These are phyloP conservation scores for Eudemis profundana DNA, from an alignment of 2,888 invertebrate genomes.

Conservation along the genomic window DNA sequence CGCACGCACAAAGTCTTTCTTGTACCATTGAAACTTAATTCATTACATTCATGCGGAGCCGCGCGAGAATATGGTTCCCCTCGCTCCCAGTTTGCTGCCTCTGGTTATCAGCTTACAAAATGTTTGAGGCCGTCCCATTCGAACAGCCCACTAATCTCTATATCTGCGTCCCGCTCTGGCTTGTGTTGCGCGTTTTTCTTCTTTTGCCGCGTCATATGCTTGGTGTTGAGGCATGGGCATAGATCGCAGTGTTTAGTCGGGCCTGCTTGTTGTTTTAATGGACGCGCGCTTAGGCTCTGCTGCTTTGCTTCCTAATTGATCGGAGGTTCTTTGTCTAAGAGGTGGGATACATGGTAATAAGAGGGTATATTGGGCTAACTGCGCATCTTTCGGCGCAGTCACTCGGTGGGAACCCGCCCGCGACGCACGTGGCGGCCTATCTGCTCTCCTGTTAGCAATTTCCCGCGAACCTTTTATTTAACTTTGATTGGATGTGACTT, in stretches of 20 bases:
- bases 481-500: slow-evolving; percentile 43
- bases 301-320: slow-evolving; percentile 71
- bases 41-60: slow-evolving; percentile 82
- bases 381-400: slow-evolving; percentile 81
- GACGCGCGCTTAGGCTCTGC: slow-evolving; percentile 51
- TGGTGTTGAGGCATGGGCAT: slow-evolving; percentile 71
- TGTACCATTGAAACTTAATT: slow-evolving; percentile 82
- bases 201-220: slow-evolving; percentile 83
- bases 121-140: slow-evolving; percentile 77
- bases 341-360: slow-evolving; percentile 72
- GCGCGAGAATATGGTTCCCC: slow-evolving; percentile 84
- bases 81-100: slow-evolving; percentile 78
- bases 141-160: slow-evolving; percentile 66
- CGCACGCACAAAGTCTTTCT: slow-evolving; percentile 67
- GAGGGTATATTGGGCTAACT: slow-evolving; percentile 70
- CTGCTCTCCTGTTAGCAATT: slow-evolving; percentile 53
- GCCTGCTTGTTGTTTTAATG: slow-evolving; percentile 42
- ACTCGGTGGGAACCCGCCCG: slow-evolving; percentile 53
- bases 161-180: slow-evolving; percentile 74
- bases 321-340: slow-evolving; percentile 78
- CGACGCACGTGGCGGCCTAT: slow-evolving; percentile 70
- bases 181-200: slow-evolving; percentile 84
- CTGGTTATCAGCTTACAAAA: slow-evolving; percentile 85
- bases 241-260: slow-evolving; percentile 68
- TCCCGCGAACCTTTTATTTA: slow-evolving; percentile 61